Evolutionary conservation across 2,113 vertebrate genomes (phyloP).

Genomic region (Canis aureus): DNA sequence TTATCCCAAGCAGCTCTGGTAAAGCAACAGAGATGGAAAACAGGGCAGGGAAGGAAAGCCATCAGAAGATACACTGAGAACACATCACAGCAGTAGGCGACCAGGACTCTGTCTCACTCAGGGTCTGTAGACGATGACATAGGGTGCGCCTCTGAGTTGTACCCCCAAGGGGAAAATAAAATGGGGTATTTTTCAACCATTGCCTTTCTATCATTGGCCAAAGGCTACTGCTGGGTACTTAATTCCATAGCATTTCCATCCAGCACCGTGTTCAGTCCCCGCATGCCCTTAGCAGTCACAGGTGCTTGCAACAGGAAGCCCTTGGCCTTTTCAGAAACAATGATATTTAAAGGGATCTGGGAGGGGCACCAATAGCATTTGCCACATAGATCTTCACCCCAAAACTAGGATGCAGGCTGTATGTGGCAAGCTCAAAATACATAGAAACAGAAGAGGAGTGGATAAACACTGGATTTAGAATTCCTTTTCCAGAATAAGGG

Average conservation of each 20-base stretch:
- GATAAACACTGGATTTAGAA: neutral
- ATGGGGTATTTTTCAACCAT: neutral
- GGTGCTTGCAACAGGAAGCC: neutral
- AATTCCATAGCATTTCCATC: neutral
- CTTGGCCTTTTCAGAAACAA: neutral
- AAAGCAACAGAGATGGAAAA: neutral
- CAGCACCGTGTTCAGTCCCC: neutral
- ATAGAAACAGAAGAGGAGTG: neutral
- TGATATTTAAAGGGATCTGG: neutral
- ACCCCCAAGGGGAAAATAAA: neutral
- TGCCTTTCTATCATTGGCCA: neutral
- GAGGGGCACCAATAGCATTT: neutral
- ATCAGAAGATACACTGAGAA: neutral
- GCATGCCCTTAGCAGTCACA: neutral
- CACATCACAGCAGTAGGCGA: accelerated
- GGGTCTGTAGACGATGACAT: neutral
- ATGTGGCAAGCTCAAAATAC: neutral
- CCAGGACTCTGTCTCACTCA: neutral
- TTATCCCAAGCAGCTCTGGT: neutral
- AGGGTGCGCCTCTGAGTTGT: neutral
- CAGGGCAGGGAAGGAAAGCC: neutral
- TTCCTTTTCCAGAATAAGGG: constrained; percentile 42
- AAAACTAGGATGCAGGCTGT: neutral
- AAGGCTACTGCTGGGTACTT: neutral
- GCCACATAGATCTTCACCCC: neutral